These are phyloP conservation scores for Dascyllus trimaculatus DNA, from an alignment of 2,113 vertebrate genomes.

Conservation along the genomic window DNA sequence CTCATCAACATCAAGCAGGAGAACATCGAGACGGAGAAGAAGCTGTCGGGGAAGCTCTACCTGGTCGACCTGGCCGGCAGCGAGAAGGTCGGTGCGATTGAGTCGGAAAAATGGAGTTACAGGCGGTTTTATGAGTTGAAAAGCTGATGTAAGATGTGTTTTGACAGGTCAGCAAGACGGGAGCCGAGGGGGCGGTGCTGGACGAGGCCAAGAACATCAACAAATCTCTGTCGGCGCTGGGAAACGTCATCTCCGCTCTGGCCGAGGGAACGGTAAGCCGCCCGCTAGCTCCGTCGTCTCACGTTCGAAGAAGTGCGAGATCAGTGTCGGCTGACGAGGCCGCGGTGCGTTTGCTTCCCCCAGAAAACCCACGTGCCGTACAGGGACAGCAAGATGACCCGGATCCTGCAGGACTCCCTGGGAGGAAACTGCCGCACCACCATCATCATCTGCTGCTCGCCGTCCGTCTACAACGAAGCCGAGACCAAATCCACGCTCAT, in stretches of 20 bases:
- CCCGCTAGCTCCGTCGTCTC: not conserved
- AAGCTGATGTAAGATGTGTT: conserved; percentile 41
- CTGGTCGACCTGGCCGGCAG: conserved; percentile 97
- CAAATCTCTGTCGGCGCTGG: conserved; percentile 96
- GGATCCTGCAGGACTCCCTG: conserved; percentile 97
- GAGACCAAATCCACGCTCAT: conserved; percentile 97
- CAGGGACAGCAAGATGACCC: conserved; percentile 98
- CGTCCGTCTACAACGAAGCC: conserved; percentile 95
- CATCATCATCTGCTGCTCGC: conserved; percentile 97
- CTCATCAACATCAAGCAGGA: conserved; percentile 98
- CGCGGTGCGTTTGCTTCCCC: not conserved
- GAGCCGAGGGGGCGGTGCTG: conserved; percentile 94
- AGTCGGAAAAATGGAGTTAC: no score
- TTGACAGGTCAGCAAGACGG: conserved; percentile 96
- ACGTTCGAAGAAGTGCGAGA: no score
- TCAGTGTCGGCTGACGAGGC: no score
- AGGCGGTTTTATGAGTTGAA: no score
- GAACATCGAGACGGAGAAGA: conserved; percentile 96
- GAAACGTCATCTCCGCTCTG: conserved; percentile 96
- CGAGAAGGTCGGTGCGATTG: conserved; percentile 87
- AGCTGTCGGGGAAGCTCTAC: conserved; percentile 96
- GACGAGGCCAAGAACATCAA: conserved; percentile 99
- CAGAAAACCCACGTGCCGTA: conserved; percentile 98
- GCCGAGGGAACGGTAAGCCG: conserved; percentile 89
- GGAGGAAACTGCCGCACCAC: conserved; percentile 98